These are phyloP conservation scores for Tachina grossa DNA, from an alignment of 2,888 invertebrate species.

Conservation along the genomic window DNA sequence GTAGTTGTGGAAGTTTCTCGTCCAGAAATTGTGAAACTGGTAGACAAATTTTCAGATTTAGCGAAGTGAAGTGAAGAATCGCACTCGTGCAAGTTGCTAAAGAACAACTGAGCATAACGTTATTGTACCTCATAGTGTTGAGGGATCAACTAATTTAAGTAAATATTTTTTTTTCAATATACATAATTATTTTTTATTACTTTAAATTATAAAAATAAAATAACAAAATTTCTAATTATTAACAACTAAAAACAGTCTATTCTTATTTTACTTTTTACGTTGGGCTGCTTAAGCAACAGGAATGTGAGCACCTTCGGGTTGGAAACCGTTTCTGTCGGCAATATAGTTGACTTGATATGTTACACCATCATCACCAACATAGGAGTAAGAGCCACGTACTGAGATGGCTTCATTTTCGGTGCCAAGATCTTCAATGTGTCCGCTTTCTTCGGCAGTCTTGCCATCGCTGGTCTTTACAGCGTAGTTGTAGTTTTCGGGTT, in stretches of 20 bases:
- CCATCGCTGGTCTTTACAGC: slow-evolving; percentile 84
- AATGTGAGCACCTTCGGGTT: slow-evolving; percentile 84
- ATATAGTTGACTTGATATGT: slow-evolving; percentile 84
- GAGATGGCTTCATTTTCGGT: slow-evolving; percentile 84
- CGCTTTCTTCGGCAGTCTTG: slow-evolving; percentile 84
- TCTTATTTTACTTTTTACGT: neutral
- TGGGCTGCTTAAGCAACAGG: slow-evolving; percentile 78
- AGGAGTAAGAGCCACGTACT: slow-evolving; percentile 84
- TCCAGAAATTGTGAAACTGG: too few species aligned
- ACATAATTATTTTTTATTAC: neutral
- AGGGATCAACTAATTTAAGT: neutral
- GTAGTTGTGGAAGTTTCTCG: too few species aligned
- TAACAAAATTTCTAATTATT: slow-evolving; percentile 37
- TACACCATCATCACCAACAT: slow-evolving; percentile 85
- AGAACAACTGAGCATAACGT: too few species aligned
- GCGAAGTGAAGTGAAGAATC: too few species aligned
- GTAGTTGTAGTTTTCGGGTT: slow-evolving; percentile 71
- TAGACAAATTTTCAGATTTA: too few species aligned
- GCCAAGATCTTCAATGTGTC: slow-evolving; percentile 84
- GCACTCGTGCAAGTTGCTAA: too few species aligned
- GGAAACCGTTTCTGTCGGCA: slow-evolving; percentile 82
- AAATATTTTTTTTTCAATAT: slow-evolving; percentile 2
- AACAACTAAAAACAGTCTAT: slow-evolving; percentile 61
- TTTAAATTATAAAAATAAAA: slow-evolving; percentile 18
- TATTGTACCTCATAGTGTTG: too few species aligned